Evolutionary conservation across 2,888 invertebrate genomes (phyloP).

Genomic region (Eubasilissa splendida): DNA sequence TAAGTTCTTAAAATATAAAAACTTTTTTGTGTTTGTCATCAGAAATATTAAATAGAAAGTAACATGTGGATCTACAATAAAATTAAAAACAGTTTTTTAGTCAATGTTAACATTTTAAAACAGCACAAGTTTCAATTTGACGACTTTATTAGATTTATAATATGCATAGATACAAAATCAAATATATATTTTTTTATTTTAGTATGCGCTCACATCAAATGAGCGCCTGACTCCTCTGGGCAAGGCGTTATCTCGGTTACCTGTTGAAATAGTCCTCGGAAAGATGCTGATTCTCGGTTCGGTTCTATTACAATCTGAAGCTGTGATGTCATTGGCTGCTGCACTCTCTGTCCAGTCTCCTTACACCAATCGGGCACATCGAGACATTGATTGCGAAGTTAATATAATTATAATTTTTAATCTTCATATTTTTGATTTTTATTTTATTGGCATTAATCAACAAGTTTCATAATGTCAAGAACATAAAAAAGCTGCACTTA

Average conservation of each 20-base stretch:
- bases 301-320: constrained; percentile 89
- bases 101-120: too few species aligned
- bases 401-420: constrained; percentile 45
- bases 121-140: too few species aligned
- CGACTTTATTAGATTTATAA: too few species aligned
- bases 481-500: too few species aligned
- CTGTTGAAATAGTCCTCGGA: constrained; percentile 95
- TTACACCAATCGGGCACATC: constrained; percentile 90
- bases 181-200: constrained; percentile 59
- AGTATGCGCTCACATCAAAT: constrained; percentile 86
- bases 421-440: too few species aligned
- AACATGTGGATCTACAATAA: too few species aligned
- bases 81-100: too few species aligned
- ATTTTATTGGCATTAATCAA: too few species aligned
- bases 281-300: constrained; percentile 96
- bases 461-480: too few species aligned
- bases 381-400: constrained; percentile 88
- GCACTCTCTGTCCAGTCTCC: constrained; percentile 95
- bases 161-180: not conserved
- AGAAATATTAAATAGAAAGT: too few species aligned
- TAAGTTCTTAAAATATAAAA: too few species aligned
- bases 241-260: constrained; percentile 87
- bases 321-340: constrained; percentile 91
- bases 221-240: constrained; percentile 91
- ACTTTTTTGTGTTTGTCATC: too few species aligned